A percentile compares a stretch with the other conserved stretches of the same genome.
These are phyloP conservation scores for Herpetotheres cachinnans DNA, from an alignment of 2,113 vertebrate species.

Conservation along the genomic window DNA sequence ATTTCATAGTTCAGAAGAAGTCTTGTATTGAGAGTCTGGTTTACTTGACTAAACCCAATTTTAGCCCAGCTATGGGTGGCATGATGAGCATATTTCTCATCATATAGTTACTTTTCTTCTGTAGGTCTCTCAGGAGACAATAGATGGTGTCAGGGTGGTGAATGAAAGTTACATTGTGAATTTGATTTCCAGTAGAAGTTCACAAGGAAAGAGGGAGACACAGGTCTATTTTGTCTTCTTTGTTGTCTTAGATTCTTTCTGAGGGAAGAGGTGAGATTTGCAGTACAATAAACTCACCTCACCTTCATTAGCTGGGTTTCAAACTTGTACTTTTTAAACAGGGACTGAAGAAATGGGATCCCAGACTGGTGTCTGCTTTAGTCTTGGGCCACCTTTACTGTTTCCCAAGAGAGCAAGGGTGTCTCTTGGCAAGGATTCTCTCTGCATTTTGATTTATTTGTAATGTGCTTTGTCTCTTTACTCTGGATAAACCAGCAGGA, in stretches of 20 bases:
- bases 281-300: background rate
- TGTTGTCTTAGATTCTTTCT: background rate
- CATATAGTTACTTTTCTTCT: background rate
- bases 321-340: background rate
- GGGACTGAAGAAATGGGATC: background rate
- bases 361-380: background rate
- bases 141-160: rapidly evolving
- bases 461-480: background rate
- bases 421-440: background rate
- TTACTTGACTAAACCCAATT: background rate
- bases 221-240: background rate
- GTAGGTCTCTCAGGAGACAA: background rate
- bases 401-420: background rate
- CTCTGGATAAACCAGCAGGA: background rate
- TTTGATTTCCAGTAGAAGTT: background rate
- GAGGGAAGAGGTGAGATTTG: background rate
- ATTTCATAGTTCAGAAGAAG: background rate
- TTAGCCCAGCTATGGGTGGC: background rate
- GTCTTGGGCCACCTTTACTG: background rate
- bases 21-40: background rate
- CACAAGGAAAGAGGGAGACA: background rate
- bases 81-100: background rate
- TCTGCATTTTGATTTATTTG: background rate
- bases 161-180: background rate
- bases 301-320: background rate